Percentiles rank a stretch among this genome's conserved stretches.
Evolutionary conservation across 2,888 invertebrate species (phyloP).

Genomic region (Mythimna ferrago): DNA sequence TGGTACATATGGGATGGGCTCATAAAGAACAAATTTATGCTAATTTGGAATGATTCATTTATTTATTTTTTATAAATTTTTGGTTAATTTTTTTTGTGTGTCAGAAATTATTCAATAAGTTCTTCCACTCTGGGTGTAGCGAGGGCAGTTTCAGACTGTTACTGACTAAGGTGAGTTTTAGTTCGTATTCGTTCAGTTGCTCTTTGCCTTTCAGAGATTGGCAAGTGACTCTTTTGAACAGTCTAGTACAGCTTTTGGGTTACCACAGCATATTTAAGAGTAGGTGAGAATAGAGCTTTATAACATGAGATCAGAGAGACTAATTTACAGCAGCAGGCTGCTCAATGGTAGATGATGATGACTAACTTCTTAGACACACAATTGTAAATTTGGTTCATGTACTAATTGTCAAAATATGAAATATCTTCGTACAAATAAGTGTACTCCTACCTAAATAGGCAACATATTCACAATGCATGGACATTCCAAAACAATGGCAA

Average conservation of each 20-base stretch:
- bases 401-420: neutral
- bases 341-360: neutral
- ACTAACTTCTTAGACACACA: neutral
- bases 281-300: neutral
- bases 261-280: neutral
- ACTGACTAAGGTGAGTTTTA: too few relatives aligned
- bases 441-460: conserved; percentile 1
- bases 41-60: neutral
- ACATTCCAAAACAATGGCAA: conserved; percentile 35
- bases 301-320: too few relatives aligned
- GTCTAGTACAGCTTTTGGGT: too few relatives aligned
- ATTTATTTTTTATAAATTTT: neutral
- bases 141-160: too few relatives aligned
- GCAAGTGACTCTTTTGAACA: too few relatives aligned
- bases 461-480: conserved; percentile 13
- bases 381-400: neutral
- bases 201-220: too few relatives aligned
- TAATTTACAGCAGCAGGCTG: neutral
- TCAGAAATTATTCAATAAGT: too few relatives aligned
- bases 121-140: too few relatives aligned
- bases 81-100: neutral
- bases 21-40: neutral
- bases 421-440: neutral
- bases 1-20: neutral
- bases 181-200: too few relatives aligned